Evolutionary conservation across 1,140 invertebrate species (phyloP), one percentile per base, ranked within the genome.

Genomic region (Venturia canescens): DNA sequence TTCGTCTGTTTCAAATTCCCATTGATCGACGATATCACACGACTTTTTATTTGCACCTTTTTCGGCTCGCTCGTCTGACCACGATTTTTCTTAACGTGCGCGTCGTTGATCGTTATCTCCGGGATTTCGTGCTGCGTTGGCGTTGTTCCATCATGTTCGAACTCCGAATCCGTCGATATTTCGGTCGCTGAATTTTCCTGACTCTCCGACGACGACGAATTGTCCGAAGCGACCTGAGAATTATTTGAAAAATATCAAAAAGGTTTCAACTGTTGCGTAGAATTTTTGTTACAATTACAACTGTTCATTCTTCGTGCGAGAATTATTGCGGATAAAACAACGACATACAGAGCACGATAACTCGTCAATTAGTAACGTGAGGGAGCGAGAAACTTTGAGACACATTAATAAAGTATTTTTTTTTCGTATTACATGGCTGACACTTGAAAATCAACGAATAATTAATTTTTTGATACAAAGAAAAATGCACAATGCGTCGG

Each of bases 91-190:
- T 92, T 89, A 2, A 93, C 90, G 76, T 89, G 90, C 0, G 89
- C 84, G 84, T 96, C 95, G 85, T 95, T 95, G 74, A 95, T 94
- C 9, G 94, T 92, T 82, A 95, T 95, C 60, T 94, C 91, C 7
- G 94, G 94, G 26, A 95, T 92, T 85, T 95, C 94, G 26, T 94
- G 93, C 77, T 92, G 93, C 0, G 94, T 94, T 11, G 95, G 95
- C n/a, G 93, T 95, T 7, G 93, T 93, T 50, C 95, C 95, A 84
- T 97, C 96, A 82, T 96, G 95, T 75, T 96, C 97, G 86, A 98
- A 98, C 89, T 98, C 97, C 5, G 97, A 97, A 88, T 98, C 97
- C 0, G 97, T 98, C 67, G 96, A 97, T 81, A 98, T 97, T 93
- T 97, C 97, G 0, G 97, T 98, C 2, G 96, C 97, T 15, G 96